Conservation (phyloP, 2,888 invertebrate species). For the Frankliniella fusca region DNA sequence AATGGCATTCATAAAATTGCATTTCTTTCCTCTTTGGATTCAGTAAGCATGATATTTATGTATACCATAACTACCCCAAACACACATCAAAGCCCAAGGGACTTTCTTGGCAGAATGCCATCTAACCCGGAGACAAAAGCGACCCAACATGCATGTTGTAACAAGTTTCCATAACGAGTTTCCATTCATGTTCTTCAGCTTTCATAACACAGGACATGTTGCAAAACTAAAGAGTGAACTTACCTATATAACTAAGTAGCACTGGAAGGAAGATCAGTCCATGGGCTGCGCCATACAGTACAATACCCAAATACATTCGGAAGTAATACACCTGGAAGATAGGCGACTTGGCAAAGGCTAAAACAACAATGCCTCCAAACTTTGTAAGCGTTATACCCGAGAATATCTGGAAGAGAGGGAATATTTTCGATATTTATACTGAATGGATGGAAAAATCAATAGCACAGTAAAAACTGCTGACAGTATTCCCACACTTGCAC, state of each 20-base stretch:
- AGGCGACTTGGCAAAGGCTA: constrained; percentile 96
- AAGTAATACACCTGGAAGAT: constrained; percentile 95
- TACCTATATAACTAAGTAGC: constrained; percentile 92
- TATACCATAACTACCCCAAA: too few species aligned
- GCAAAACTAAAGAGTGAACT: constrained; percentile 47
- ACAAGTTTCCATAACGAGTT: too few species aligned
- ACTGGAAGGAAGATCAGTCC: constrained; percentile 97
- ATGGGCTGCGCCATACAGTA: constrained; percentile 92
- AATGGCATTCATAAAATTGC: too few species aligned
- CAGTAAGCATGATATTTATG: too few species aligned
- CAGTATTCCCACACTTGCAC: constrained; percentile 8
- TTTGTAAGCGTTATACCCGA: constrained; percentile 98
- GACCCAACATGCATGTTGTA: too few species aligned
- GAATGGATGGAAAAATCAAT: not conserved
- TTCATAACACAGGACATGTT: not conserved
- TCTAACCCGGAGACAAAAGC: too few species aligned
- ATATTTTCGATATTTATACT: constrained; percentile 21
- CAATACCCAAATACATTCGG: constrained; percentile 96
- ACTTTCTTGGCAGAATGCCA: too few species aligned
- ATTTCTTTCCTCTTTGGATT: too few species aligned
- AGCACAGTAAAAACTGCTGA: constrained; percentile 23
- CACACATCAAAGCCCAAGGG: too few species aligned
- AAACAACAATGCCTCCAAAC: constrained; percentile 92
- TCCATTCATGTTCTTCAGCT: too few species aligned
- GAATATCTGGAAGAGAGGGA: constrained; percentile 58